Evolutionary conservation across 2,888 invertebrate species (phyloP).

Genomic region (Drosophila rellima): DNA sequence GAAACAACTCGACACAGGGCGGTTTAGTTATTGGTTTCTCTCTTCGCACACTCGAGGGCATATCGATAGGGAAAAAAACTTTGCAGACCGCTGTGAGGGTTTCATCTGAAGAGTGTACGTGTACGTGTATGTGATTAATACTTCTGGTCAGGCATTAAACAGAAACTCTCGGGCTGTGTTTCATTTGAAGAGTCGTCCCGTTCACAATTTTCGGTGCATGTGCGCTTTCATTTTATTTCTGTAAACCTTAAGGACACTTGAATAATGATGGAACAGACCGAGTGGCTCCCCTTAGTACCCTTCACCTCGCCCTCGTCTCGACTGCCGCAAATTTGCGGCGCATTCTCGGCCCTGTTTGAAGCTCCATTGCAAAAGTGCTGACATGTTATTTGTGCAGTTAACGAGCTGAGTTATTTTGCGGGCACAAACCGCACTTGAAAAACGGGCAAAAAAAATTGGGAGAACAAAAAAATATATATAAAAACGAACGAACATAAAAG

Average conservation of each 20-base stretch:
- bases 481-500: slow-evolving; percentile 38
- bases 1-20: slow-evolving; percentile 13
- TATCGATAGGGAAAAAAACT: slow-evolving; percentile 71
- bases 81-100: slow-evolving; percentile 64
- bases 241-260: slow-evolving; percentile 76
- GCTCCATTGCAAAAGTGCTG: slow-evolving; percentile 72
- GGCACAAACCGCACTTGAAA: slow-evolving; percentile 76
- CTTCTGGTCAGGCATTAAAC: slow-evolving; percentile 77
- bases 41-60: slow-evolving; percentile 47
- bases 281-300: slow-evolving; percentile 29
- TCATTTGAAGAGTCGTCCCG: slow-evolving; percentile 64
- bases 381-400: slow-evolving; percentile 82
- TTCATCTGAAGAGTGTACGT: slow-evolving; percentile 20
- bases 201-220: slow-evolving; percentile 39
- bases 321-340: slow-evolving; percentile 65
- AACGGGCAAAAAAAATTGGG: slow-evolving; percentile 35
- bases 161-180: slow-evolving; percentile 57
- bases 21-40: slow-evolving; percentile 75
- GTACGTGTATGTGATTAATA: slow-evolving; percentile 74
- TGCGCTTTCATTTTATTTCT: slow-evolving; percentile 66
- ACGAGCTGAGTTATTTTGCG: slow-evolving; percentile 80
- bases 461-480: slow-evolving; percentile 20
- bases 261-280: slow-evolving; percentile 79
- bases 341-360: slow-evolving; percentile 64
- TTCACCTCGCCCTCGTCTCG: background rate